Base-by-base conservation (phyloP, 2,888 invertebrate species). In the Zygogramma bicolorata region DNA sequence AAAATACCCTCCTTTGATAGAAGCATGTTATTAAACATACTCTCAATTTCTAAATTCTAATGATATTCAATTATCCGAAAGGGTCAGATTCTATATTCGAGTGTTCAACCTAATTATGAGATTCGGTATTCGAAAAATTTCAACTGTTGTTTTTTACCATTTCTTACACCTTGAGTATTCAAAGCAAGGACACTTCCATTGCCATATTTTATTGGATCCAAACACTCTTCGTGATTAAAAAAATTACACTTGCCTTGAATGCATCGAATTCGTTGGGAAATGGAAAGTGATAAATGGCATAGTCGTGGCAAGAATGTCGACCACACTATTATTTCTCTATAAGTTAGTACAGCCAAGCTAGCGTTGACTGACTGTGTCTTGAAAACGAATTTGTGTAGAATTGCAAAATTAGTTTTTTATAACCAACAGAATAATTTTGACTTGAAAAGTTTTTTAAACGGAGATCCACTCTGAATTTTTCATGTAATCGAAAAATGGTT, bases 241-340 rank as follows among this genome's bases (percentile, higher is more conserved):
- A 18, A 66, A 27, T 38, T 20, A 27, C 59, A 40, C 15, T 29
- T 31, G 27, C 27, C 53, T 7, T 65, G 38, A 65, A 65, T 13
- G 18, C 27, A 29, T 46, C 57, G 20, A 46, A 59, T 67, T 22
- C 31, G 20, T 68, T 68, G 53, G 15, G 60, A 42, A 68, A 68
- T 15, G 5, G 31, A 68, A 68, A 46, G 61, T 68, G 34, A 27
- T 49, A 61, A 68, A 61, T 31, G 42, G 61, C 49, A 61, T 31
- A 61, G 60, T 22, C 60, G 40, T 68, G 68, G 18, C 18, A 31
- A 6, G 60, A 46, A 61, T 68, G 20, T 68, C 42, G 29, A 53
- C 29, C 25, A 13, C 22, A 25, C 22, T 31, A 34, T n/a, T 46
- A 31, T 68, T 67, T 57, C 59, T 42, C 59, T 59, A 66, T 53